phyloP scores from a whole-genome alignment of 2,888 invertebrate genomes.

The Hofmannophila pseudospretella region DNA sequence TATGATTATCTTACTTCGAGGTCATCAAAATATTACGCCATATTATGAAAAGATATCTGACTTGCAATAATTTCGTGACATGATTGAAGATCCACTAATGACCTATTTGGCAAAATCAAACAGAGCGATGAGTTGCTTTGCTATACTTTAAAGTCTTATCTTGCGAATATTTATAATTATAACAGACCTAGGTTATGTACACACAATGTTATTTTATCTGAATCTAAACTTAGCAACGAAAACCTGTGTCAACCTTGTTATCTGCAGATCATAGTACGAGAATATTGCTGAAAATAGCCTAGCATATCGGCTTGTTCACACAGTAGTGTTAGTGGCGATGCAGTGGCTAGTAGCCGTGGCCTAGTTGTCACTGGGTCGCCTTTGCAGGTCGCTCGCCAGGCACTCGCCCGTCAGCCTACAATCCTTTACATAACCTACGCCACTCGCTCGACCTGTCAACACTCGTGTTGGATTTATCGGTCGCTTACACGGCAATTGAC shows the following conservation, averaged over 20 bases:
- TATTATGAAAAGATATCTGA: neutral
- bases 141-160: neutral
- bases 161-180: neutral
- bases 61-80: neutral
- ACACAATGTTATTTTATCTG: too few species aligned
- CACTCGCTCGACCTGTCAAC: constrained; percentile 8
- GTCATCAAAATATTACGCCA: constrained; percentile 1
- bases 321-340: constrained; percentile 23
- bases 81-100: neutral
- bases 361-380: constrained; percentile 40
- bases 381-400: constrained; percentile 20
- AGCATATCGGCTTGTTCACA: constrained; percentile 2
- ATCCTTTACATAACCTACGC: constrained; percentile 26
- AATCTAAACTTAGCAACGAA: too few species aligned
- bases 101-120: neutral
- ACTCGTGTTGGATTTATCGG: too few species aligned
- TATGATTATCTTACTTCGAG: neutral
- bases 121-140: too few species aligned
- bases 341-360: constrained; percentile 52
- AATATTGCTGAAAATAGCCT: constrained; percentile 8
- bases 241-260: too few species aligned
- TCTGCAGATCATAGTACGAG: neutral
- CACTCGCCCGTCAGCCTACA: constrained; percentile 22
- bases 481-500: too few species aligned
- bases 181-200: too few species aligned